phyloP scores from a whole-genome alignment of 1,140 invertebrate species.

The Aporrectodea caliginosa region DNA sequence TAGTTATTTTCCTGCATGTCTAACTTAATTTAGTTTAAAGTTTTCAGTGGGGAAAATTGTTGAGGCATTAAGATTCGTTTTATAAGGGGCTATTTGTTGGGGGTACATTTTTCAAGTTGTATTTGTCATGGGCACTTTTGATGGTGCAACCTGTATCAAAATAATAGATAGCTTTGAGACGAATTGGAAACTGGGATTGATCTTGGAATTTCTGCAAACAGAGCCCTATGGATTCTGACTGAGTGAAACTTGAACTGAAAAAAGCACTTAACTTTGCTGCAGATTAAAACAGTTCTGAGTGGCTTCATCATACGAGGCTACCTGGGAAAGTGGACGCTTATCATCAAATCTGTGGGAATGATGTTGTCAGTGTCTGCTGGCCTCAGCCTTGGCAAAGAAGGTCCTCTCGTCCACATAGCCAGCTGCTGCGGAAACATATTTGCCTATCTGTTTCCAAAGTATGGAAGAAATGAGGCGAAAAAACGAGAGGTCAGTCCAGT shows the following conservation, averaged over 20 bases:
- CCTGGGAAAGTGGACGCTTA: constrained; percentile 97
- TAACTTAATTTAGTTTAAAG: too few relatives aligned
- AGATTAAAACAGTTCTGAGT: constrained; percentile 98
- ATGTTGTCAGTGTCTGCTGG: constrained; percentile 86
- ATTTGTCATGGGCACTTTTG: background rate
- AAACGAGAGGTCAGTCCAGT: constrained; percentile 83
- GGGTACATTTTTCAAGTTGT: background rate
- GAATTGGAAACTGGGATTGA: too few relatives aligned
- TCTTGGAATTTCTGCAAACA: background rate
- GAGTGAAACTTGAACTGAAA: background rate
- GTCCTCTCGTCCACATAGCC: constrained; percentile 98
- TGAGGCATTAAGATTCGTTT: too few relatives aligned
- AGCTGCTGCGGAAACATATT: constrained; percentile 85
- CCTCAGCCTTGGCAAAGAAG: constrained; percentile 95
- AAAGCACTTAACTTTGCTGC: constrained; percentile 16
- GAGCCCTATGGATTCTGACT: background rate
- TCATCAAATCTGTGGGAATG: constrained; percentile 81
- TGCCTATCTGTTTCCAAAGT: constrained; percentile 98
- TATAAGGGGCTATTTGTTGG: too few relatives aligned
- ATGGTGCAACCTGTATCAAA: background rate
- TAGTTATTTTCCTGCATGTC: too few relatives aligned
- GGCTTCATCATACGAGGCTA: constrained; percentile 99
- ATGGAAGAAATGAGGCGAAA: constrained; percentile 92
- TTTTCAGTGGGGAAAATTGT: too few relatives aligned
- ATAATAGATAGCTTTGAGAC: too few relatives aligned